A percentile compares a stretch with the other conserved stretches of the same genome.
Evolutionary conservation across 1,140 invertebrate genomes (phyloP).

Genomic region (Helicoverpa armigera): DNA sequence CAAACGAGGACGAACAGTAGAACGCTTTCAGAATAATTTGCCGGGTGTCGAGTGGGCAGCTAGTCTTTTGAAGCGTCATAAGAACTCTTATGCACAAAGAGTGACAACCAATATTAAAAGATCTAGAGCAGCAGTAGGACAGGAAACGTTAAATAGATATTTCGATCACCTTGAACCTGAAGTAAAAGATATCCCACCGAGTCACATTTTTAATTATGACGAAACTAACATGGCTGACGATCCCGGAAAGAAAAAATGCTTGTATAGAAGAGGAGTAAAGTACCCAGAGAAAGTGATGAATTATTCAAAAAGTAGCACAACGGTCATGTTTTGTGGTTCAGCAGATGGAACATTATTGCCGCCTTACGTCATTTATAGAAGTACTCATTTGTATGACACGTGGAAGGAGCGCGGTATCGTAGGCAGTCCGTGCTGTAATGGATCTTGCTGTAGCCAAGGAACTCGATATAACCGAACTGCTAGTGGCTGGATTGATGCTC

Average conservation of each 20-base stretch:
- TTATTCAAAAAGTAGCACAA: not conserved
- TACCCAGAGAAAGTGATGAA: not conserved
- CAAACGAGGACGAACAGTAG: not conserved
- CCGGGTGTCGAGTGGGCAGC: conserved; percentile 2
- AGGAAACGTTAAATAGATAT: not conserved
- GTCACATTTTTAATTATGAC: not conserved
- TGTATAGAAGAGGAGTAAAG: conserved; percentile 1
- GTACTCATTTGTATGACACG: not conserved
- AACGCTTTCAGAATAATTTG: not conserved
- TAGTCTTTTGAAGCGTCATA: not conserved
- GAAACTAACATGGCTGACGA: not conserved
- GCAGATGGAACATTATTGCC: conserved; percentile 10
- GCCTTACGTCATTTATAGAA: not conserved
- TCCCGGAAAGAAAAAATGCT: not conserved
- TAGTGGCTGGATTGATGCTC: too few species aligned
- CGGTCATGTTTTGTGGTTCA: conserved; percentile 5
- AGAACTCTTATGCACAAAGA: not conserved
- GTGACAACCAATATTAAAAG: not conserved
- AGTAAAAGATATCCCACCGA: not conserved
- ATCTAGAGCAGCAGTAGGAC: not conserved
- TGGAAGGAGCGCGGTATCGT: too few species aligned
- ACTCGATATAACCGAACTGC: too few species aligned
- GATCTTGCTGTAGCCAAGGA: too few species aligned
- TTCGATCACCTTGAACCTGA: not conserved
- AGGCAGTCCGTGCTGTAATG: too few species aligned